A percentile compares a stretch with the other conserved stretches of the same genome.
These are phyloP conservation scores for Nematostella vectensis DNA, from an alignment of 92 coral and sea anemone genomes.

Conservation along the genomic window DNA sequence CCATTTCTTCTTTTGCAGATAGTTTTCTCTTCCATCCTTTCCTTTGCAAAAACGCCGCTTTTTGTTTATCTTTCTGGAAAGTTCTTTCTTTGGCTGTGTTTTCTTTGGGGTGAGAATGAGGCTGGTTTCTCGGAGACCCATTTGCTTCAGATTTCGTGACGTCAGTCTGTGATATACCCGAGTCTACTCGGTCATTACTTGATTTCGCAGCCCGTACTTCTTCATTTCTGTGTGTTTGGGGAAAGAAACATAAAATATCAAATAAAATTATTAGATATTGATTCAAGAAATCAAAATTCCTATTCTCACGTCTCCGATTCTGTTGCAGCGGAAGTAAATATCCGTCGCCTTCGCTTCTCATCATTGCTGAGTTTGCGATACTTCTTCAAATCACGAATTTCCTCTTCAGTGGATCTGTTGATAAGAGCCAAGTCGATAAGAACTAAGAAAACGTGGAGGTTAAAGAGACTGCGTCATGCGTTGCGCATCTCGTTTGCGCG, in stretches of 20 bases:
- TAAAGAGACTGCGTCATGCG: background rate
- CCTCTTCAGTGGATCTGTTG: conserved; percentile 74
- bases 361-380: conserved; percentile 65
- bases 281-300: too few species aligned
- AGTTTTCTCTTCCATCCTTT: conserved; percentile 40
- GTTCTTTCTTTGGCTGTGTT: too few species aligned
- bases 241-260: too few species aligned
- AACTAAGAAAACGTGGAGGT: background rate
- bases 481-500: background rate
- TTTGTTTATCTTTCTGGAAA: conserved; percentile 1
- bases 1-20: conserved; percentile 48
- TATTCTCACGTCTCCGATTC: conserved; percentile 2
- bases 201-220: too few species aligned
- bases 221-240: too few species aligned
- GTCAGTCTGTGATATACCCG: too few species aligned
- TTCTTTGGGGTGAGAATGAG: conserved; percentile 1
- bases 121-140: too few species aligned
- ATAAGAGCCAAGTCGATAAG: background rate
- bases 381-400: conserved; percentile 61
- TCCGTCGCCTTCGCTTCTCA: conserved; percentile 38
- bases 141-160: too few species aligned
- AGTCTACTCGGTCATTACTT: too few species aligned
- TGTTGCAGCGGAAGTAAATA: conserved; percentile 45
- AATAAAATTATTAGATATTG: too few species aligned
- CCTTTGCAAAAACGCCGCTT: conserved; percentile 10